These are phyloP conservation scores for Thyatira batis DNA, from an alignment of 2,888 invertebrate species.

Conservation along the genomic window DNA sequence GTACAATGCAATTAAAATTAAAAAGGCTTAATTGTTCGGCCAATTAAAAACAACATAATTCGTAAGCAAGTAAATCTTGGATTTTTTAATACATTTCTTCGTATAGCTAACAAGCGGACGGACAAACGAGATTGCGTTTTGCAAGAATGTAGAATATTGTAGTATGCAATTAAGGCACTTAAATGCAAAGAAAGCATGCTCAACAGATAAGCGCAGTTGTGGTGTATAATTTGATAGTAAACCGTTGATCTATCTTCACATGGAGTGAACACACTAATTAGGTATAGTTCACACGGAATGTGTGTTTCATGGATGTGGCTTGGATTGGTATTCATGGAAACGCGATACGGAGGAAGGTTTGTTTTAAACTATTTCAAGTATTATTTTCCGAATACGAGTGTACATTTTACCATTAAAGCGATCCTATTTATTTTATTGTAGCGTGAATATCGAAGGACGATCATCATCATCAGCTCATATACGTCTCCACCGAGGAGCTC, in stretches of 20 bases:
- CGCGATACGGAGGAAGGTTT: no score
- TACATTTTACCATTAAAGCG: no score
- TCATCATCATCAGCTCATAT: no score
- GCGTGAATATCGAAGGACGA: no score
- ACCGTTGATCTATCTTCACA: conserved; percentile 36
- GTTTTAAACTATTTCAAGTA: not conserved
- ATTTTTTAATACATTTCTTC: not conserved
- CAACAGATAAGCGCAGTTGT: conserved; percentile 20
- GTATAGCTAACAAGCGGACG: not conserved
- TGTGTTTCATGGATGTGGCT: not conserved
- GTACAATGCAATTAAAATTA: not conserved
- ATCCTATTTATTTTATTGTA: no score
- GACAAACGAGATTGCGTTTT: not conserved
- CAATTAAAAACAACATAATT: no score
- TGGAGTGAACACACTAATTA: conserved; percentile 31
- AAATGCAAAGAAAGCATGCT: conserved; percentile 19
- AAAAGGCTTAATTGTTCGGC: no score
- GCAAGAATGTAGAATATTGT: not conserved
- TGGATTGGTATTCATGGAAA: not conserved
- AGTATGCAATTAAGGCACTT: conserved; percentile 1
- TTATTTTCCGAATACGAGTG: no score
- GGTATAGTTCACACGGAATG: conserved; percentile 12
- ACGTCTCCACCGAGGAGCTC: no score
- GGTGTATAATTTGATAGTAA: conserved; percentile 7
- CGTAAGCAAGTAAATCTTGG: no score